Conservation (phyloP, 92 coral and sea anemone species). For the Ricordea florida region DNA sequence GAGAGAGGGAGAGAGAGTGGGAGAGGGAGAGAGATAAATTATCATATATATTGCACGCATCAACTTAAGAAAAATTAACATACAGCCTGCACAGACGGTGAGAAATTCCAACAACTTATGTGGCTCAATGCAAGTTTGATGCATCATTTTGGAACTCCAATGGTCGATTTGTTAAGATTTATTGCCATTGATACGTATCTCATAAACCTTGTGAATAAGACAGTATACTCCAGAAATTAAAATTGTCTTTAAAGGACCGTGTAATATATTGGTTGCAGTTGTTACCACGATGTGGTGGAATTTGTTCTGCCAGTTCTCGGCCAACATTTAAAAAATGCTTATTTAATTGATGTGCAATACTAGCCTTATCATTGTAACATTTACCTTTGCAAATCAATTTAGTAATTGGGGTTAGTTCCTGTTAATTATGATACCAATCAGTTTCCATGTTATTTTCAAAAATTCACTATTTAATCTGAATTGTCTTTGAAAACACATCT, state of each 20-base stretch:
- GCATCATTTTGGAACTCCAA: conserved; percentile 32
- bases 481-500: conserved; percentile 28
- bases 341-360: conserved; percentile 54
- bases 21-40: too few species aligned
- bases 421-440: conserved; percentile 46
- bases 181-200: conserved; percentile 4
- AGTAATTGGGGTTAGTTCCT: conserved; percentile 44
- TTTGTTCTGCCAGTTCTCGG: conserved; percentile 49
- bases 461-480: conserved; percentile 29
- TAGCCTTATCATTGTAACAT: conserved; percentile 48
- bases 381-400: conserved; percentile 46
- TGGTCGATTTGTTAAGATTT: conserved; percentile 34
- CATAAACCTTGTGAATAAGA: conserved; percentile 39
- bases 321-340: conserved; percentile 47
- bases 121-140: conserved; percentile 46
- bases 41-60: too few species aligned
- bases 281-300: conserved; percentile 27
- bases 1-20: too few species aligned
- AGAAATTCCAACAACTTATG: too few species aligned
- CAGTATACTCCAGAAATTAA: conserved; percentile 57
- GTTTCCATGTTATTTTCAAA: conserved; percentile 53
- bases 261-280: conserved; percentile 24
- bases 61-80: too few species aligned
- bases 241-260: conserved; percentile 45
- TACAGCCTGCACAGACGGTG: too few species aligned